phyloP scores from a whole-genome alignment of 2,888 invertebrate species.

The Colletes collaris region DNA sequence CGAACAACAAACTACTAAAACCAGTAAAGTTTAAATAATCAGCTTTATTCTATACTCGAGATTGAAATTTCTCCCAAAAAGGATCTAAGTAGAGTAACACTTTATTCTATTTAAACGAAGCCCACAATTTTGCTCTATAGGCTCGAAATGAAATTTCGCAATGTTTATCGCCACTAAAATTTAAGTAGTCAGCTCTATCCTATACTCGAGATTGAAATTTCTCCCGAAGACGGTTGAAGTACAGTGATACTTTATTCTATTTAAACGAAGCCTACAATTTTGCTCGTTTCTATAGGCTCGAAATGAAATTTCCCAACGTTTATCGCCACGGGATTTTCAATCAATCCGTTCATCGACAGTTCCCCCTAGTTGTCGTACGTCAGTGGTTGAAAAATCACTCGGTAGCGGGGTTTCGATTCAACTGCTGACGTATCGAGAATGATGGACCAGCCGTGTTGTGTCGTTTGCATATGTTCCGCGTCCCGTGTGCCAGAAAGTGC shows the following conservation, averaged over 20 bases:
- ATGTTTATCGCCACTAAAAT: background rate
- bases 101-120: no score
- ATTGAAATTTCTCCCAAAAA: no score
- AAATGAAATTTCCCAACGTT: slow-evolving; percentile 1
- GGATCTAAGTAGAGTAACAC: no score
- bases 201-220: no score
- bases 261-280: no score
- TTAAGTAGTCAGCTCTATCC: no score
- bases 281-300: background rate
- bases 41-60: no score
- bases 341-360: background rate
- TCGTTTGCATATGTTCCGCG: slow-evolving; percentile 37
- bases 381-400: background rate
- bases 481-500: slow-evolving; percentile 21
- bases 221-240: no score
- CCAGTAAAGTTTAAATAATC: no score
- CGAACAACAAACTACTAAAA: no score
- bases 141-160: background rate
- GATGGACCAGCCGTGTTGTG: slow-evolving; percentile 40
- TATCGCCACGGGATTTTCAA: background rate
- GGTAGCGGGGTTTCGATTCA: slow-evolving; percentile 4
- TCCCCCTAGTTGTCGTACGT: background rate
- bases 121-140: background rate
- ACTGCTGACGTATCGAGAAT: slow-evolving; percentile 41
- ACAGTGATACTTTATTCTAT: no score